These are phyloP conservation scores for Malacosoma neustria DNA, from an alignment of 2,888 invertebrate species.

Conservation along the genomic window DNA sequence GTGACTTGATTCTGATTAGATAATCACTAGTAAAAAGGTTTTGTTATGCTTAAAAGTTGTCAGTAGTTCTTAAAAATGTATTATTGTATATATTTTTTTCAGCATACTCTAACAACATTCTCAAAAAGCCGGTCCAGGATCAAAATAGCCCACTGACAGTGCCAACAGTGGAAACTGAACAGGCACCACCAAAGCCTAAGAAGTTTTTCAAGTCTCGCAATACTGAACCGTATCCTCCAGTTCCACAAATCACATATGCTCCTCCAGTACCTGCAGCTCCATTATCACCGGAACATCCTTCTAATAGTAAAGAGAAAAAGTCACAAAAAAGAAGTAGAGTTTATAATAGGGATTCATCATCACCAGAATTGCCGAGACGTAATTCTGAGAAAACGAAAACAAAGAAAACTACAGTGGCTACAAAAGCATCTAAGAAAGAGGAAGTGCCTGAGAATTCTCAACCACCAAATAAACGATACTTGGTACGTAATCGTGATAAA, in stretches of 20 bases:
- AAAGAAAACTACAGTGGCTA: constrained; percentile 52
- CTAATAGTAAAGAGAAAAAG: constrained; percentile 56
- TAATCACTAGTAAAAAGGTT: too few relatives aligned
- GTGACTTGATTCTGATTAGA: constrained; percentile 19
- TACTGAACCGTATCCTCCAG: constrained; percentile 74
- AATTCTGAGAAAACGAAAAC: constrained; percentile 57
- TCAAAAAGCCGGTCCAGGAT: constrained; percentile 67
- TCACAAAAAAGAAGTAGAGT: constrained; percentile 43
- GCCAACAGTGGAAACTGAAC: constrained; percentile 66
- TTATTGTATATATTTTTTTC: constrained; percentile 27
- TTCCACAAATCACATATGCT: constrained; percentile 68
- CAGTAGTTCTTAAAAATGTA: too few relatives aligned
- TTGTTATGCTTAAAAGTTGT: too few relatives aligned
- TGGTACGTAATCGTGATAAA: constrained; percentile 74
- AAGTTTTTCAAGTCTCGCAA: constrained; percentile 94
- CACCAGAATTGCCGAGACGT: constrained; percentile 61
- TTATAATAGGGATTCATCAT: constrained; percentile 62
- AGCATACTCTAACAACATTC: constrained; percentile 55
- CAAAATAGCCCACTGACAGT: constrained; percentile 72
- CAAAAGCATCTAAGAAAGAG: constrained; percentile 62
- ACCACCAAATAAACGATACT: constrained; percentile 67
- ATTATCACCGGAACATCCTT: constrained; percentile 59
- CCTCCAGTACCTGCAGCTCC: constrained; percentile 61
- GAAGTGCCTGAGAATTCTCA: constrained; percentile 51
- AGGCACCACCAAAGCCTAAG: constrained; percentile 82